Conservation (phyloP, 2,797 vertebrate genomes). For the Gymnocypris eckloni region DNA sequence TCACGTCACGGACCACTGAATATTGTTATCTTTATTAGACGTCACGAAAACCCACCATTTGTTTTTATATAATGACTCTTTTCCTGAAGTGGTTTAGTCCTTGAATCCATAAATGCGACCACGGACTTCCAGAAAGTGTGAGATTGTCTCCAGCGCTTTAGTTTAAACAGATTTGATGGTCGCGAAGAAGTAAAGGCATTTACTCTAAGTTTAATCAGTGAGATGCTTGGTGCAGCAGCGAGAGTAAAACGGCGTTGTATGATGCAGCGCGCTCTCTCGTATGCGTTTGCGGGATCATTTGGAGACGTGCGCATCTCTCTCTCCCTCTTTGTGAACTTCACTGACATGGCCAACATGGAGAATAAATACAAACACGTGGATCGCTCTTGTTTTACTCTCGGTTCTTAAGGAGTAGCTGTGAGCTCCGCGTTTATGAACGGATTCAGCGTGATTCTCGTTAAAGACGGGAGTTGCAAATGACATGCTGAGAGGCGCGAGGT, state of each 20-base stretch:
- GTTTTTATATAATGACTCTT: background rate
- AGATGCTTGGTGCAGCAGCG: conserved; percentile 44
- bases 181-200: background rate
- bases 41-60: background rate
- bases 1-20: background rate
- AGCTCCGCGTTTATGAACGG: conserved; percentile 9
- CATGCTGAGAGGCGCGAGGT: conserved; percentile 72
- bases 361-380: conserved; percentile 38
- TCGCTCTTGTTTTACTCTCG: background rate
- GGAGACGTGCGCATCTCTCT: background rate
- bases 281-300: background rate
- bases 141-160: background rate
- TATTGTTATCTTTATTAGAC: background rate
- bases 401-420: conserved; percentile 31
- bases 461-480: conserved; percentile 62
- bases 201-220: background rate
- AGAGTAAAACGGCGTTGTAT: conserved; percentile 38
- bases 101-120: background rate
- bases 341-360: conserved; percentile 12
- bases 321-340: conserved; percentile 22
- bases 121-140: background rate
- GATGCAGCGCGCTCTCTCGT: conserved; percentile 27
- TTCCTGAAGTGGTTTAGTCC: background rate
- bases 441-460: conserved; percentile 43
- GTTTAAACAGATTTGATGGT: background rate